phyloP scores from a whole-genome alignment of 2,888 invertebrate genomes.

The Argyresthia albistria region DNA sequence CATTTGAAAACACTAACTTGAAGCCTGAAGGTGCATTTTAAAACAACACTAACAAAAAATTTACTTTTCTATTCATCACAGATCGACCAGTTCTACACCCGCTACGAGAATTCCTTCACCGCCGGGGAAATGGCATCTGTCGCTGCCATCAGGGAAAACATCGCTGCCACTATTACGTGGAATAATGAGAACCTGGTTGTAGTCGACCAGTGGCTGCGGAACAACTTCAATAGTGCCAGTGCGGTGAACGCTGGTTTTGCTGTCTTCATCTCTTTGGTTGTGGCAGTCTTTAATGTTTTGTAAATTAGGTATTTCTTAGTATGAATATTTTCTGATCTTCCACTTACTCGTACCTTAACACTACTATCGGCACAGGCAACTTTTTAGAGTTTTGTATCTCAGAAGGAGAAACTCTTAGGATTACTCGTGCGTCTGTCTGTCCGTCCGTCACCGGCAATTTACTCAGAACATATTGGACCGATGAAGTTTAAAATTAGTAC shows the following conservation, averaged over 20 bases:
- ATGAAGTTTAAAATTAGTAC: too few relatives aligned
- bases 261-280: conserved; percentile 24
- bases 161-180: conserved; percentile 52
- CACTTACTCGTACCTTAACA: too few relatives aligned
- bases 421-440: too few relatives aligned
- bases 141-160: conserved; percentile 44
- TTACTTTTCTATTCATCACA: conserved; percentile 16
- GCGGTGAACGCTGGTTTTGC: conserved; percentile 31
- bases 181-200: conserved; percentile 24
- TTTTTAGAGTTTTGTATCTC: too few relatives aligned
- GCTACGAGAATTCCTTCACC: conserved; percentile 34
- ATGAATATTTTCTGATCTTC: too few relatives aligned
- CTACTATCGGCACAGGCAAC: too few relatives aligned
- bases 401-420: too few relatives aligned
- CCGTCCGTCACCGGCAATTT: too few relatives aligned
- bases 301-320: neutral
- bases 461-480: too few relatives aligned
- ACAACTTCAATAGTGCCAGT: conserved; percentile 29
- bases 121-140: conserved; percentile 46
- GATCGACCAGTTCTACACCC: conserved; percentile 31
- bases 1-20: too few relatives aligned
- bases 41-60: too few relatives aligned
- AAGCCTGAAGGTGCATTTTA: too few relatives aligned
- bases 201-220: conserved; percentile 39
- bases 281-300: neutral